Percentiles rank a stretch among this genome's conserved stretches.
These are phyloP conservation scores for Criorhina ranunculi DNA, from an alignment of 2,888 invertebrate species.

Conservation along the genomic window DNA sequence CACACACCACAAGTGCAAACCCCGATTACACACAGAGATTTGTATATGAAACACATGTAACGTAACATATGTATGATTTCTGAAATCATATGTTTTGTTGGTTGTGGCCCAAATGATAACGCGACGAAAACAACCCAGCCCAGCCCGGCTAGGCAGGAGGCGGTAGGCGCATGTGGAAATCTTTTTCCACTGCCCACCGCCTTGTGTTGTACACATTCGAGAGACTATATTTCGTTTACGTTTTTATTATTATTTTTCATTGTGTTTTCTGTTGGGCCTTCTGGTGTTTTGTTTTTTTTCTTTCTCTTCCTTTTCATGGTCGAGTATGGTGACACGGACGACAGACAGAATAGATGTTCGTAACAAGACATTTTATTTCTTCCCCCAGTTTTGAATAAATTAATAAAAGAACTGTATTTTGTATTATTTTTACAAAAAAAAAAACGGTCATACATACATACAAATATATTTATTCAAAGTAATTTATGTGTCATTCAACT, in stretches of 20 bases:
- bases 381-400: slow-evolving; percentile 1
- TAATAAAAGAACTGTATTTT: neutral
- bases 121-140: slow-evolving; percentile 45
- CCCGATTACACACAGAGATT: neutral
- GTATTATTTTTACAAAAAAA: neutral
- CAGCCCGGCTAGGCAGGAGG: no score
- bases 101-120: slow-evolving; percentile 71
- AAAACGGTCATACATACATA: no score
- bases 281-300: neutral
- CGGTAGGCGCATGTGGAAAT: slow-evolving; percentile 29
- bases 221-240: slow-evolving; percentile 7
- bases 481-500: slow-evolving; percentile 57
- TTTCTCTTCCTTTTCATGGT: slow-evolving; percentile 31
- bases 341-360: neutral
- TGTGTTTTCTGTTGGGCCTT: neutral
- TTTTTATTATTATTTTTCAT: neutral
- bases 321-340: slow-evolving; percentile 10
- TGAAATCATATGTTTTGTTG: slow-evolving; percentile 48
- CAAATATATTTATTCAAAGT: slow-evolving; percentile 9
- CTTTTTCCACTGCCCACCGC: neutral
- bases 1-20: neutral
- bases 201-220: slow-evolving; percentile 5
- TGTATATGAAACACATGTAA: neutral
- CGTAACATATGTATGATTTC: slow-evolving; percentile 33
- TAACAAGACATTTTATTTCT: neutral